Evolutionary conservation across 2,797 vertebrate species (phyloP).

Genomic region (Tapirus indicus): DNA sequence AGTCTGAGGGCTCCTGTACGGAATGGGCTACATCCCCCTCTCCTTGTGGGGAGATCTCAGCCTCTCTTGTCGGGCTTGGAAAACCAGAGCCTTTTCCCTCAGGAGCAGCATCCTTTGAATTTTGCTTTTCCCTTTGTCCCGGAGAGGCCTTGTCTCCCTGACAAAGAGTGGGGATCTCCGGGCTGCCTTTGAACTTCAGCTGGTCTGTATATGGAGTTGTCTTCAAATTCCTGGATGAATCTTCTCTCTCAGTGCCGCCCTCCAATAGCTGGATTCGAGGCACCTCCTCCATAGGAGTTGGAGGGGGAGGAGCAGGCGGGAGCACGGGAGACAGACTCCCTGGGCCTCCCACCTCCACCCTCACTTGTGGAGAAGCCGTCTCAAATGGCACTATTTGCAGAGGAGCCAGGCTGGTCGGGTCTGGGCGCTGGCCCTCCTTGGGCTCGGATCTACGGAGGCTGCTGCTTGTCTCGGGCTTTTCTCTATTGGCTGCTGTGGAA

Average conservation of each 20-base stretch:
- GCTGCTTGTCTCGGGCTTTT: constrained; percentile 33
- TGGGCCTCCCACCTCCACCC: not conserved
- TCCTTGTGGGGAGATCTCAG: constrained; percentile 72
- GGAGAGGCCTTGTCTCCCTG: not conserved
- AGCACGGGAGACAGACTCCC: constrained; percentile 71
- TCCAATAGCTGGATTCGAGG: constrained; percentile 70
- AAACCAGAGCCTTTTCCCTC: constrained; percentile 48
- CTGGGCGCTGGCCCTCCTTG: constrained; percentile 45
- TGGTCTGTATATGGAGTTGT: constrained; percentile 37
- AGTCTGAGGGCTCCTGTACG: constrained; percentile 86
- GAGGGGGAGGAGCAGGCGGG: constrained; percentile 68
- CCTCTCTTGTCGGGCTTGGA: constrained; percentile 64
- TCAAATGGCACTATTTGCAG: not conserved
- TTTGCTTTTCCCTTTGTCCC: constrained; percentile 45
- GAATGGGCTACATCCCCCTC: constrained; percentile 74
- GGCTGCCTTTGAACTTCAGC: constrained; percentile 59
- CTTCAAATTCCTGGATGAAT: constrained; percentile 63
- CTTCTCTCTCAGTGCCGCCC: constrained; percentile 54
- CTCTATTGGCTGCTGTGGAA: not conserved
- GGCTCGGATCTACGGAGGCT: not conserved
- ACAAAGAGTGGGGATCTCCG: not conserved
- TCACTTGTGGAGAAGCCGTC: constrained; percentile 4
- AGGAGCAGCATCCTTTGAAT: constrained; percentile 59
- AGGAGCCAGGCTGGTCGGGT: constrained; percentile 53
- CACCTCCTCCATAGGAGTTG: constrained; percentile 74